Conservation (phyloP, 35 echinoderm and acorn worm species). For the Acanthaster planci region DNA sequence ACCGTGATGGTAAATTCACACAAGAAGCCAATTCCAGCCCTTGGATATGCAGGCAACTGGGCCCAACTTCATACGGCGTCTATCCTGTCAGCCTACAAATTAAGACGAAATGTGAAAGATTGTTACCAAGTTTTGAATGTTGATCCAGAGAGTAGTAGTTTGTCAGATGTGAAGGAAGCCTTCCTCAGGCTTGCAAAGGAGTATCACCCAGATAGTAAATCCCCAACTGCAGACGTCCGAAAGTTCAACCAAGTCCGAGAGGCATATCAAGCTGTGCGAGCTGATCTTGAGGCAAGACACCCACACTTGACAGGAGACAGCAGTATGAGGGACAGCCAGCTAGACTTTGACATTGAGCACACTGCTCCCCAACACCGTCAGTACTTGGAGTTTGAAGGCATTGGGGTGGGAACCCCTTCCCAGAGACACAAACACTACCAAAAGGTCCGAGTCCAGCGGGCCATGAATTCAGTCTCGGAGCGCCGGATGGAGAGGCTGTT, state of each 20-base stretch:
- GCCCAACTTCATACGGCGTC: not conserved
- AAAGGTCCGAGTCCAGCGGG: slow-evolving; percentile 59
- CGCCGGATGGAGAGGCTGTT: slow-evolving; percentile 46
- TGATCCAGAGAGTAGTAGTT: slow-evolving; percentile 30
- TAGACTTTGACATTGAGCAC: slow-evolving; percentile 56
- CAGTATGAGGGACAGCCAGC: slow-evolving; percentile 31
- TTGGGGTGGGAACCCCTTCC: slow-evolving; percentile 78
- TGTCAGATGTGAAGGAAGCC: slow-evolving; percentile 58
- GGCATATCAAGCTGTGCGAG: slow-evolving; percentile 67
- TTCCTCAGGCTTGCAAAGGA: slow-evolving; percentile 86
- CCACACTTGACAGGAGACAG: slow-evolving; percentile 8
- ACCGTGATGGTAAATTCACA: too few relatives aligned
- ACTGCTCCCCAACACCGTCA: slow-evolving; percentile 82
- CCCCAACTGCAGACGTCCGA: slow-evolving; percentile 43
- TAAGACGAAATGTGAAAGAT: slow-evolving; percentile 47
- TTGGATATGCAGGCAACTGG: too few relatives aligned
- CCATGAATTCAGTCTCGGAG: slow-evolving; percentile 45
- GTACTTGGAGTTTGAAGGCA: slow-evolving; percentile 80
- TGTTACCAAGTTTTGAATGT: slow-evolving; percentile 69
- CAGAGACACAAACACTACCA: slow-evolving; percentile 82
- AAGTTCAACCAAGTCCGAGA: slow-evolving; percentile 75
- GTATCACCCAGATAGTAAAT: slow-evolving; percentile 85
- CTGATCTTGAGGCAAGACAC: slow-evolving; percentile 47
- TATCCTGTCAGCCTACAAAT: slow-evolving; percentile 26
- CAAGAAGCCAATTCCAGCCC: too few relatives aligned